Percentiles rank a stretch among this genome's conserved stretches.
phyloP scores from a whole-genome alignment of 2,797 vertebrate genomes.

The Philypnodon macrostomus region DNA sequence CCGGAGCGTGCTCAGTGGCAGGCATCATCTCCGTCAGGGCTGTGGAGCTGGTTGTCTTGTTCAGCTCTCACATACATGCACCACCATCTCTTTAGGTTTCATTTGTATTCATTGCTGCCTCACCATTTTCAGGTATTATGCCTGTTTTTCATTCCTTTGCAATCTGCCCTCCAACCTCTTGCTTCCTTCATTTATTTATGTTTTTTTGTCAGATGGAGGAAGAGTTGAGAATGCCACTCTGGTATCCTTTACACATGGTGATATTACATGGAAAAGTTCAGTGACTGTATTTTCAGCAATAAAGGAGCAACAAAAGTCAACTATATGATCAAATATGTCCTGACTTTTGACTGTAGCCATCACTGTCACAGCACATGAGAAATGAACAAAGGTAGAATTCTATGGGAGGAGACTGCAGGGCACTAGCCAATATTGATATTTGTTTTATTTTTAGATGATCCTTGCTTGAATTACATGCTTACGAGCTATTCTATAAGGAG shows the following conservation, averaged over 20 bases:
- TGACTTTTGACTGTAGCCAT: constrained; percentile 1
- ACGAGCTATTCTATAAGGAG: too few species aligned
- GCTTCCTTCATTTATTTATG: constrained; percentile 23
- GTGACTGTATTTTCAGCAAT: not conserved
- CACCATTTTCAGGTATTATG: constrained; percentile 12
- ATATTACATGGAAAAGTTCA: too few species aligned
- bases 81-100: constrained; percentile 9
- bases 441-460: too few species aligned
- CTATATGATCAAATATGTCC: not conserved
- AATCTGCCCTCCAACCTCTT: constrained; percentile 27
- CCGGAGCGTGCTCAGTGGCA: constrained; percentile 44
- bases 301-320: not conserved
- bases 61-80: constrained; percentile 8
- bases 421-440: too few species aligned
- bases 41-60: constrained; percentile 16
- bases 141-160: constrained; percentile 28
- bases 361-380: not conserved
- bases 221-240: constrained; percentile 1
- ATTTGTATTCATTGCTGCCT: constrained; percentile 19
- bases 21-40: constrained; percentile 28
- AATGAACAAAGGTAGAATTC: too few species aligned
- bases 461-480: too few species aligned
- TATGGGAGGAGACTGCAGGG: too few species aligned
- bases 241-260: not conserved
- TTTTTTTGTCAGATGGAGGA: constrained; percentile 10